These are phyloP conservation scores for Fringilla coelebs DNA, from an alignment of 2,797 vertebrate species.

Conservation along the genomic window DNA sequence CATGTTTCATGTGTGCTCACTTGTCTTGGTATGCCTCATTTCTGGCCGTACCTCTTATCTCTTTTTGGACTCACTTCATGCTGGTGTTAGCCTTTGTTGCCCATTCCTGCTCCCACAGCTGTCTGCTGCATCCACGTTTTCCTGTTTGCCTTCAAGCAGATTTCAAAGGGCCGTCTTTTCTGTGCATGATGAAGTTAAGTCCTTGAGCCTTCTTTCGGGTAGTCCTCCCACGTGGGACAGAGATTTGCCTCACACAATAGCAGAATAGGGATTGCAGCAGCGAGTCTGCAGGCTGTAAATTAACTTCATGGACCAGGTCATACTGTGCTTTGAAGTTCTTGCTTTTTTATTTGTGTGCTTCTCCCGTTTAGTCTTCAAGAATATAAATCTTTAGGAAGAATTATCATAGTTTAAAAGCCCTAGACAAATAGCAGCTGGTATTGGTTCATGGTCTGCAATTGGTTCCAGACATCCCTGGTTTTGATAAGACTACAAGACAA, in stretches of 20 bases:
- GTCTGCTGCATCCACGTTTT: background rate
- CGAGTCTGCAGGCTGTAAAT: conserved; percentile 41
- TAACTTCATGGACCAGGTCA: conserved; percentile 37
- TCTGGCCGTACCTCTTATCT: rapidly evolving
- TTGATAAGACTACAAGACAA: conserved; percentile 49
- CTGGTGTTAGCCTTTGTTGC: background rate
- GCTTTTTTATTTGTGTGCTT: conserved; percentile 40
- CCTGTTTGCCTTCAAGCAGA: background rate
- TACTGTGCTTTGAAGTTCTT: conserved; percentile 29
- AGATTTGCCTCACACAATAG: conserved; percentile 28
- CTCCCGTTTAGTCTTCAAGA: conserved; percentile 22
- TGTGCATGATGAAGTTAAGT: background rate
- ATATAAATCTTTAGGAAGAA: conserved; percentile 40
- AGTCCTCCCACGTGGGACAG: background rate
- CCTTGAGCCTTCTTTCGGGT: background rate
- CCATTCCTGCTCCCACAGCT: background rate
- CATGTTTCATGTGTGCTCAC: background rate
- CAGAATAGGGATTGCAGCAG: background rate
- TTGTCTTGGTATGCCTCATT: background rate
- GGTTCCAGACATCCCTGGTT: conserved; percentile 63
- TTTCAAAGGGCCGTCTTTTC: background rate
- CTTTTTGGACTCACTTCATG: background rate
- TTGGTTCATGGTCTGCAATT: conserved; percentile 51
- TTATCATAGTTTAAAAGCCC: conserved; percentile 55
- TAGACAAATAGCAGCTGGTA: conserved; percentile 49